Base-by-base conservation (phyloP, 1,140 invertebrate genomes). In the Hydropsyche tenuis region DNA sequence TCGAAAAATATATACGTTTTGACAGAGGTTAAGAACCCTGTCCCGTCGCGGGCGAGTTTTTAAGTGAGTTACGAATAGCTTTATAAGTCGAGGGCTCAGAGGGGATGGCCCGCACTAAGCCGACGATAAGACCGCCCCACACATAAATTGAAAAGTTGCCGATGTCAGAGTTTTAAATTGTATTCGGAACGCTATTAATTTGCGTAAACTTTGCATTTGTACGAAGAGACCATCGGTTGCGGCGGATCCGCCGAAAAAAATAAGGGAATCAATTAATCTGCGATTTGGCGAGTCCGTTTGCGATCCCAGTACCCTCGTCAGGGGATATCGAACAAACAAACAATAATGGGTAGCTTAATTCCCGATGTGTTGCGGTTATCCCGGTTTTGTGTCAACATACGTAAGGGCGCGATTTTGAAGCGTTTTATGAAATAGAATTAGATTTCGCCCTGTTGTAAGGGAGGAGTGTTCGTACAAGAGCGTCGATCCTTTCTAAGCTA, bases 341-440 rank as follows among this genome's bases (percentile, higher is more conserved):
- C 56, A 60, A 60, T 42, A 63, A 63, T 37, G 14, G 63, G 27
- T 42, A 22, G 63, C 11, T 65, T 65, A 43, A 65, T 65, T 27
- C 63, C 22, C 37, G 30, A 65, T 48, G 45, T 48, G 43, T 51
- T 46, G 12, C 23, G 46, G 43, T 48, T 48, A 69, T 69, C 65
- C 46, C 46, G n/a, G 42, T 64, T 48, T 23, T 63, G 30, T 66
- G 63, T 43, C 45, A 45, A 73, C 72, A 66, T 65, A 56, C 66
- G 70, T 72, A 72, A 46, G 25, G 65, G 22, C 65, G 25, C 60
- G 68, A 69, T 43, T 69, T 73, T 68, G 51, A 37, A 64, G 73
- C 73, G 22, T 74, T 77, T 74, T 77, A 74, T 77, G 75, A 77
- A 74, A 77, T 77, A 77, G 73, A 77, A 77, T 74, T 77, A 77